Percentiles rank a stretch among this genome's conserved stretches.
Conservation (phyloP, 2,113 vertebrate species). For the Oncorhynchus mykiss region DNA sequence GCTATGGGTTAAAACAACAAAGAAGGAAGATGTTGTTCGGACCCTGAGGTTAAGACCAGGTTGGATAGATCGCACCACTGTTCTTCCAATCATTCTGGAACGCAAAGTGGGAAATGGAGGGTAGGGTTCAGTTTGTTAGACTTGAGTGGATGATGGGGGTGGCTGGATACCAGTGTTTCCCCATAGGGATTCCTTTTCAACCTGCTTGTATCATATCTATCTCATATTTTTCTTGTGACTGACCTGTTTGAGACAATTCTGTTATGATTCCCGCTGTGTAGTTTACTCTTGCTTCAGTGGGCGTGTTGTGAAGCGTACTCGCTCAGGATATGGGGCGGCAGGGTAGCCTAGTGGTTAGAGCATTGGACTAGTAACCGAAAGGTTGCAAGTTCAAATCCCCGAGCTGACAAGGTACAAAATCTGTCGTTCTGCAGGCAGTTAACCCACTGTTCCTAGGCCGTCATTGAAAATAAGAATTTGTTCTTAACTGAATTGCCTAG, state of each 20-base stretch:
- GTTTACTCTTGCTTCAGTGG: slow-evolving; percentile 54
- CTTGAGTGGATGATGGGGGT: slow-evolving; percentile 24
- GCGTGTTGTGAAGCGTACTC: slow-evolving; percentile 47
- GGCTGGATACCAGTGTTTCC: slow-evolving; percentile 44
- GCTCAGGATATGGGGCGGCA: slow-evolving; percentile 38
- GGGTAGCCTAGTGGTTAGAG: too few species aligned
- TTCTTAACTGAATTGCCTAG: too few species aligned
- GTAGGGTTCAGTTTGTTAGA: slow-evolving; percentile 39
- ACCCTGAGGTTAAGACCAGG: slow-evolving; percentile 46
- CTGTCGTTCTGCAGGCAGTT: too few species aligned
- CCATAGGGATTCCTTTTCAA: slow-evolving; percentile 28
- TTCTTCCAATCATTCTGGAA: slow-evolving; percentile 67
- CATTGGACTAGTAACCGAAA: too few species aligned
- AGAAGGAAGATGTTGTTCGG: slow-evolving; percentile 67
- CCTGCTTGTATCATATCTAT: slow-evolving; percentile 32
- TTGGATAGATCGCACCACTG: slow-evolving; percentile 55
- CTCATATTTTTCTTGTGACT: slow-evolving; percentile 26
- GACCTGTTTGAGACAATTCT: slow-evolving; percentile 44
- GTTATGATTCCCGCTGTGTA: slow-evolving; percentile 51
- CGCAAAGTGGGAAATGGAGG: slow-evolving; percentile 72
- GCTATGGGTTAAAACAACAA: slow-evolving; percentile 65
- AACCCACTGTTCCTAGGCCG: too few species aligned
- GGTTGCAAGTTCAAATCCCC: too few species aligned
- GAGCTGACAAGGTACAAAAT: too few species aligned
- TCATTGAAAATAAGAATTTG: too few species aligned